phyloP scores from a whole-genome alignment of 1,140 invertebrate genomes.

The Oncopeltus fasciatus region DNA sequence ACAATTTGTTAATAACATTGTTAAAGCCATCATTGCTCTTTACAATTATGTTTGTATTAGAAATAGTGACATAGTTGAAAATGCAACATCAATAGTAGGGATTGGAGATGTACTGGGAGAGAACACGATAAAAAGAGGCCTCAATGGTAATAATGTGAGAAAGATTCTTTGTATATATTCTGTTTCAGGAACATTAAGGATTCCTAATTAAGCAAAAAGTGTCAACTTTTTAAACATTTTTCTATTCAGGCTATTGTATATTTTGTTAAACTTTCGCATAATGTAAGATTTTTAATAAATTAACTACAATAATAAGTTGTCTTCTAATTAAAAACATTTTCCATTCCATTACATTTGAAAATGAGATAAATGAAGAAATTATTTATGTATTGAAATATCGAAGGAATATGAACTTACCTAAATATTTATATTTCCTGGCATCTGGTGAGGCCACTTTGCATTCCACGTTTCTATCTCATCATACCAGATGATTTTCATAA shows the following conservation, averaged over 20 bases:
- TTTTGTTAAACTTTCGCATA: background rate
- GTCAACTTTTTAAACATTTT: background rate
- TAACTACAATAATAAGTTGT: background rate
- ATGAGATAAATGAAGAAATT: background rate
- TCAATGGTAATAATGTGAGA: constrained; percentile 10
- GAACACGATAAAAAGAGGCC: constrained; percentile 1
- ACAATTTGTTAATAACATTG: constrained; percentile 21
- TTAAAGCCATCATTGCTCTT: constrained; percentile 21
- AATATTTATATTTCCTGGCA: background rate
- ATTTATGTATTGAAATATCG: background rate
- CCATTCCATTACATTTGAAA: background rate
- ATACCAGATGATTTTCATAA: background rate
- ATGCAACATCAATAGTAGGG: constrained; percentile 20
- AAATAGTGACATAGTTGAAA: constrained; percentile 21
- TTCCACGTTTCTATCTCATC: background rate
- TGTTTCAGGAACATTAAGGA: background rate
- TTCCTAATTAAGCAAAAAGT: constrained; percentile 1
- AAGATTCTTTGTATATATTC: constrained; percentile 10
- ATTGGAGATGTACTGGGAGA: constrained; percentile 1
- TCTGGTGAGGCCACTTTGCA: background rate
- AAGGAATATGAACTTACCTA: background rate
- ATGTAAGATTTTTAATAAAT: background rate
- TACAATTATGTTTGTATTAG: constrained; percentile 20
- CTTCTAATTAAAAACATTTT: background rate
- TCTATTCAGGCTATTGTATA: background rate